Base-by-base conservation (phyloP, 30 jellyfish, hydroid and myxozoan genomes). In the Cassiopea xamachana region DNA sequence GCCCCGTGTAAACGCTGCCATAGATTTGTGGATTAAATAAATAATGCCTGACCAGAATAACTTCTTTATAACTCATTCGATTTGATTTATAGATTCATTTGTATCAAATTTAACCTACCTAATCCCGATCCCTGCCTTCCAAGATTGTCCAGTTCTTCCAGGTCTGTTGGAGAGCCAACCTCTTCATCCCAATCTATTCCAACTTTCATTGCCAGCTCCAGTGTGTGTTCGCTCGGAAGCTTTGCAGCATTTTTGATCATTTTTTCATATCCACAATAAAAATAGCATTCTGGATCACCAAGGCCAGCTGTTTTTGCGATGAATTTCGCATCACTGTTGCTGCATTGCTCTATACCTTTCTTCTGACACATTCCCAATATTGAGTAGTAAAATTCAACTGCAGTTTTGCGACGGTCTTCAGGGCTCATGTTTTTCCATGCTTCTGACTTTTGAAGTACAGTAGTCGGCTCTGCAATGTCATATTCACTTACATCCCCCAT, bases 401-500 rank as follows among this genome's bases (percentile, higher is more conserved):
- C 86, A 1, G 58, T 77, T 12, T 15, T 77, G 1, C 74, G 74
- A 5, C 86, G 49, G 69, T 77, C 72, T 77, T 77, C 86, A 12
- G 86, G 86, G 46, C 86, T 77, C 70, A 77, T 60, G 43, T 77
- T 77, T 2, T 77, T 77, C 86, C 86, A 77, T 0, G 45, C 74
- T 1, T 77, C 70, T 13, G 49, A 39, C 9, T 1, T 77, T 5
- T 77, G 86, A 1, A 77, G 45, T 7, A 7, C 45, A 46, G 86
- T 0, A 17, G 46, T 50, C 5, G 86, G 86, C 7, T 14, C 58
- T 0, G 74, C 47, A 0, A 77, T 1, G 61, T 77, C 86, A 47
- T 46, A 77, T 0, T 77, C 86, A 27, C 58, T 64, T 17, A 17
- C 1, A 0, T 0, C 0, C 1, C 48, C 78, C 78, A 55, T 55